Conservation (phyloP, 1,140 invertebrate species). For the Bicyclus anynana region DNA sequence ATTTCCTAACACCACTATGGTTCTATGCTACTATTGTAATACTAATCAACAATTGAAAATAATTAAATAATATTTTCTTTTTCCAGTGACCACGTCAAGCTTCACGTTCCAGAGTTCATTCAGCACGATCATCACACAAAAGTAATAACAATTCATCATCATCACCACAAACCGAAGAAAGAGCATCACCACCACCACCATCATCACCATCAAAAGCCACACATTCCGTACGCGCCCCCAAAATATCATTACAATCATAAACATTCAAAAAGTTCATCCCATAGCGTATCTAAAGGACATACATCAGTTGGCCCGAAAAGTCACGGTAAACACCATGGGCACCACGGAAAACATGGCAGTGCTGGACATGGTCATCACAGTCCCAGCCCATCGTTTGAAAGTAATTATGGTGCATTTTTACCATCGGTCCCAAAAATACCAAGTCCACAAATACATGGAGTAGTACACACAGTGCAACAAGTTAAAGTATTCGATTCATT, state of each 20-base stretch:
- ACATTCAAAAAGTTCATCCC: slow-evolving; percentile 50
- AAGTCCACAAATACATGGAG: slow-evolving; percentile 47
- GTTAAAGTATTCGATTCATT: slow-evolving; percentile 64
- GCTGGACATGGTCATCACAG: slow-evolving; percentile 42
- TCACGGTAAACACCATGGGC: slow-evolving; percentile 27
- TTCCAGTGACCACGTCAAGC: slow-evolving; percentile 77
- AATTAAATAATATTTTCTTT: background rate
- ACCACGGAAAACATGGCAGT: slow-evolving; percentile 42
- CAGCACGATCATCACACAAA: slow-evolving; percentile 79
- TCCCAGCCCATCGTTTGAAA: slow-evolving; percentile 40
- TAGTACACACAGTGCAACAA: slow-evolving; percentile 62
- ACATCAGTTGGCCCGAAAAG: slow-evolving; percentile 52
- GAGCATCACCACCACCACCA: slow-evolving; percentile 72
- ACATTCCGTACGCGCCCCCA: slow-evolving; percentile 41
- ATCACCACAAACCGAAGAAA: slow-evolving; percentile 69
- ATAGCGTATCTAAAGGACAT: slow-evolving; percentile 42
- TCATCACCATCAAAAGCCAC: slow-evolving; percentile 54
- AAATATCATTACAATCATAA: slow-evolving; percentile 34
- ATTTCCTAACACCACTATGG: no score
- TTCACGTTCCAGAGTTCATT: slow-evolving; percentile 78
- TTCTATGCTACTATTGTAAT: no score
- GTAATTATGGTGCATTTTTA: slow-evolving; percentile 43
- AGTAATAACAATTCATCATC: slow-evolving; percentile 77
- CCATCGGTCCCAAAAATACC: slow-evolving; percentile 42
- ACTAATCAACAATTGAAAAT: background rate